Conservation (phyloP, 2,888 invertebrate species). For the Xestia rhomboidea region DNA sequence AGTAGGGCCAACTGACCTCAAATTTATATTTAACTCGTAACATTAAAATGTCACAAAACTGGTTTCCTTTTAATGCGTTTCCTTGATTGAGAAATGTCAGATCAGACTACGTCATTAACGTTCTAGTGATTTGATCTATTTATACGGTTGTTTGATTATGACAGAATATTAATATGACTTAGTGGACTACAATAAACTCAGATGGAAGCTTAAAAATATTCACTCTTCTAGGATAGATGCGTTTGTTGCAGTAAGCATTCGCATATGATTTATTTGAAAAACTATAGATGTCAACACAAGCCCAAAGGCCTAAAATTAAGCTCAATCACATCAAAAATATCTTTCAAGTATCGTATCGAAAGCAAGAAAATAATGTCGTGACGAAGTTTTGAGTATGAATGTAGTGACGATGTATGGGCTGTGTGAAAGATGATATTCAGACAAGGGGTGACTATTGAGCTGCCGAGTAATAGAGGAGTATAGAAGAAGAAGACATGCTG, state of each 20-base stretch:
- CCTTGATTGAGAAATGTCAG: constrained; percentile 58
- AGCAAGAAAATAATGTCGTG: neutral
- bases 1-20: constrained; percentile 37
- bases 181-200: neutral
- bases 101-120: neutral
- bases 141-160: neutral
- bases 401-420: neutral
- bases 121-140: constrained; percentile 27
- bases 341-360: neutral
- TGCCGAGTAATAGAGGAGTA: neutral
- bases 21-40: constrained; percentile 39
- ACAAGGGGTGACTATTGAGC: neutral
- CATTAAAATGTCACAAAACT: constrained; percentile 56
- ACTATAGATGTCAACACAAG: neutral
- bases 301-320: neutral
- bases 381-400: neutral
- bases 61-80: constrained; percentile 48
- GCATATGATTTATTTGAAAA: neutral
- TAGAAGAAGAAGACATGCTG: neutral
- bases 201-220: neutral
- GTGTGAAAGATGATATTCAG: neutral
- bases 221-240: neutral
- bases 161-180: neutral
- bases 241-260: neutral
- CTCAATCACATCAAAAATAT: neutral